These are phyloP conservation scores for Aphodius granarius DNA, from an alignment of 2,888 invertebrate genomes.

Conservation along the genomic window DNA sequence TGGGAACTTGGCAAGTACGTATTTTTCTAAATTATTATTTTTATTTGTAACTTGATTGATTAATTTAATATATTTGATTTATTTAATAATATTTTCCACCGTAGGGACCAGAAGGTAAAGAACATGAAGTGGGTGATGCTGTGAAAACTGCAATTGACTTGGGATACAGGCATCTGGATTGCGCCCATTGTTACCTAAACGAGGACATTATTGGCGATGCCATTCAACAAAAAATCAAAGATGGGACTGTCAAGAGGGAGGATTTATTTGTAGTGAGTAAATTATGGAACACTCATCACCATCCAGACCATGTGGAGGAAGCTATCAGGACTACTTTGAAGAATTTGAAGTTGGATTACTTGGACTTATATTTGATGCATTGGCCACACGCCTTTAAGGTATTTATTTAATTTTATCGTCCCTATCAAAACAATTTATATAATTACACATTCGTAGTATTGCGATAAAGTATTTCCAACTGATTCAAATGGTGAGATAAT, in stretches of 20 bases:
- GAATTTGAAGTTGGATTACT: conserved; percentile 57
- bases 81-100: not conserved
- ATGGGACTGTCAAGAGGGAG: conserved; percentile 69
- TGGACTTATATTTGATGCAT: conserved; percentile 61
- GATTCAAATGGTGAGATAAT: conserved; percentile 20
- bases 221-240: conserved; percentile 64
- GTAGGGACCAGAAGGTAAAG: conserved; percentile 47
- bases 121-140: conserved; percentile 63
- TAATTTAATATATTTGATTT: not conserved
- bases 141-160: conserved; percentile 75
- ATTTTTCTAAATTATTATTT: not conserved
- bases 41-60: not conserved
- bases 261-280: conserved; percentile 77
- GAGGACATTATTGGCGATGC: conserved; percentile 76
- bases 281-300: conserved; percentile 89
- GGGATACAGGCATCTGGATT: conserved; percentile 82
- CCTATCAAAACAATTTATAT: not conserved
- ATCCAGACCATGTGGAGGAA: conserved; percentile 59
- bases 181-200: conserved; percentile 72
- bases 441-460: not conserved
- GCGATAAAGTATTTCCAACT: conserved; percentile 10
- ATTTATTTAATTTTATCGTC: not conserved
- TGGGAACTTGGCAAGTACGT: conserved; percentile 81
- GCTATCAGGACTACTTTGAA: conserved; percentile 52
- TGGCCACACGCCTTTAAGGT: conserved; percentile 50